Evolutionary conservation across 2,797 vertebrate genomes (phyloP).

Genomic region (Lates japonicus): DNA sequence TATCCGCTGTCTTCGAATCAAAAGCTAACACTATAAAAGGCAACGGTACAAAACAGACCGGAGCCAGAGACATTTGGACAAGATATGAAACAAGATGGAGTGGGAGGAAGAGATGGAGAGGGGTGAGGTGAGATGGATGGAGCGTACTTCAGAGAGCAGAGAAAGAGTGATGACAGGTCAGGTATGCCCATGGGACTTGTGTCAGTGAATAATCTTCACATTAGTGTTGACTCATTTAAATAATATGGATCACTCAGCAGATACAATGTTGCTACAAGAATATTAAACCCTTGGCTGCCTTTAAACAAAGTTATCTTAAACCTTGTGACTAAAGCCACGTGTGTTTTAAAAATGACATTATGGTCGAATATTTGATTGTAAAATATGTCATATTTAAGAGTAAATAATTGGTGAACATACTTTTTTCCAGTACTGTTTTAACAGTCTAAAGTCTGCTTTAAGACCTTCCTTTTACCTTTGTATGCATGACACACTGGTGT

Average conservation of each 20-base stretch:
- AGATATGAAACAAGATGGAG: slow-evolving; percentile 54
- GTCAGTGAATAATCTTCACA: slow-evolving; percentile 77
- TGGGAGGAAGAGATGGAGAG: slow-evolving; percentile 34
- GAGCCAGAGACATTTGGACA: slow-evolving; percentile 36
- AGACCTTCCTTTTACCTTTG: background rate
- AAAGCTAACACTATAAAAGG: slow-evolving; percentile 11
- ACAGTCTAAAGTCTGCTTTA: background rate
- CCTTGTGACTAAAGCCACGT: slow-evolving; percentile 17
- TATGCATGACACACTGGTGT: background rate
- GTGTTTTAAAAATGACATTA: background rate
- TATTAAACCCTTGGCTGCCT: slow-evolving; percentile 54
- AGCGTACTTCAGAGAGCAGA: slow-evolving; percentile 54
- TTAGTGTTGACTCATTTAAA: slow-evolving; percentile 72
- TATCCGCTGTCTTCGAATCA: slow-evolving; percentile 12
- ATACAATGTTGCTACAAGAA: slow-evolving; percentile 54
- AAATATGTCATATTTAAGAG: background rate
- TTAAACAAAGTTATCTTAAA: slow-evolving; percentile 41
- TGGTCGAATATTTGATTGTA: background rate
- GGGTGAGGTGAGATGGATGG: slow-evolving; percentile 68
- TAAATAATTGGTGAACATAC: background rate
- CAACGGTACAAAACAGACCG: slow-evolving; percentile 30
- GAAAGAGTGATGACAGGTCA: slow-evolving; percentile 74
- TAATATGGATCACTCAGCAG: slow-evolving; percentile 71
- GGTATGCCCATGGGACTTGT: slow-evolving; percentile 61
- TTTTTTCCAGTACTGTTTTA: background rate